Evolutionary conservation across 2,888 invertebrate species (phyloP), one percentile per base, ranked within the genome.

Genomic region (Chymomyza caudatula): DNA sequence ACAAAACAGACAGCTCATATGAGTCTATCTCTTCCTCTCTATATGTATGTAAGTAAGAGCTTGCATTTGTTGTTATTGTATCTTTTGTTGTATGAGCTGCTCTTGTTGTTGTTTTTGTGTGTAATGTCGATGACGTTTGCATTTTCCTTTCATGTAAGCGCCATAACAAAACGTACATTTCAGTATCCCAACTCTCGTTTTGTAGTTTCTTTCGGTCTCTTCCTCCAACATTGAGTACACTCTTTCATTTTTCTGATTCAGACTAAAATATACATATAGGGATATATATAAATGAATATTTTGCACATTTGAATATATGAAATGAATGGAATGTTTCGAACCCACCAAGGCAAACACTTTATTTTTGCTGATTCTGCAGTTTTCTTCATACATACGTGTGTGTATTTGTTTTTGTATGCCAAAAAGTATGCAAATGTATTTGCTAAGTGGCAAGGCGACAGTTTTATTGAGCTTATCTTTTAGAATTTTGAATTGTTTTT

Each of bases 381-480:
- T 80, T 79, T 65, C 72, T 73, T 77, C 79, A 80, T 68, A 49
- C 13, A 13, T 47, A 4, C n/a, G 17, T 17, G 47, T 47, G 17
- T 47, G 17, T 47, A n/a, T 17, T 0, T 15, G 3, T 47, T 13
- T 47, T 2, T 47, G 47, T 47, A 17, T 47, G 47, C 19, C 19
- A 44, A 56, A 47, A 29, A 49, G 44, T 80, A 79, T 79, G 79
- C 80, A 79, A 85, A 79, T 85, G 71, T 71, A 69, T 79, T 74
- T 77, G 77, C 68, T 78, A 85, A 79, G 86, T 85, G 80, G 67
- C 86, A 79, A 72, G 72, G 86, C 84, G 79, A 85, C 79, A 83
- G 72, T 79, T 85, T 79, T 79, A 79, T 79, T 79, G 72, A 77
- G 86, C 84, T 79, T 85, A 79, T 85, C 86, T 77, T 37, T 37